Evolutionary conservation across 2,113 vertebrate genomes (phyloP), one percentile per base, ranked within the genome.

Genomic region (Notechis scutatus): DNA sequence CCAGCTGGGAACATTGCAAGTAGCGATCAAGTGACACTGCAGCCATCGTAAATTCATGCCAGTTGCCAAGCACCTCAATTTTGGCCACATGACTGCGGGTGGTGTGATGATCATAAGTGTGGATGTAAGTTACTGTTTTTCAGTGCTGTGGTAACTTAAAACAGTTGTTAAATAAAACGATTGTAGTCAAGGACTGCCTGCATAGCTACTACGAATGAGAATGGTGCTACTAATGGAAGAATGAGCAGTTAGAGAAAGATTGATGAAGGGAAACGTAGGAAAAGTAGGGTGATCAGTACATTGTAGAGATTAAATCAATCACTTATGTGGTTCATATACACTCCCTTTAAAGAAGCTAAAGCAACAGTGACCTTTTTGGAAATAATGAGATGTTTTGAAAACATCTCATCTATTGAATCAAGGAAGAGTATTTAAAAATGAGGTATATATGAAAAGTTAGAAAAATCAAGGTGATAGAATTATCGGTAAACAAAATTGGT

Each of bases 281-380:
- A 94, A 96, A 95, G 59, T 90, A 95, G 91, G 24, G 85, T 94
- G 64, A 95, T 92, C 81, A 94, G 91, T 95, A 95, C 92, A 94
- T 91, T 52, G 91, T 88, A 54, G 29, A 50, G 42, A 50, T 93
- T 0, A 18, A 85, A 91, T 85, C 52, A 94, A 18, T 59, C 34
- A 39, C 92, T 50, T 55, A 3, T 42, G 45, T 61, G 92, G 3
- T 64, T 90, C 42, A 90, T 90, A 64, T 45, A 91, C 91, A 91
- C 1, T 93, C 5, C 92, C 2, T 87, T 88, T 59, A 94, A 92
- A 52, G 42, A 93, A 93, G 94, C 87, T 18, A 0, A 91, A 85
- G 3, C 56, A 93, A 94, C 54, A 0, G 3, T 92, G 61, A 9
- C 1, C 74, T 6, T 11, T 93, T 95, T 47, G 59, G 56, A 45